Evolutionary conservation across 1,140 invertebrate genomes (phyloP).

Genomic region (Bombus balteatus): DNA sequence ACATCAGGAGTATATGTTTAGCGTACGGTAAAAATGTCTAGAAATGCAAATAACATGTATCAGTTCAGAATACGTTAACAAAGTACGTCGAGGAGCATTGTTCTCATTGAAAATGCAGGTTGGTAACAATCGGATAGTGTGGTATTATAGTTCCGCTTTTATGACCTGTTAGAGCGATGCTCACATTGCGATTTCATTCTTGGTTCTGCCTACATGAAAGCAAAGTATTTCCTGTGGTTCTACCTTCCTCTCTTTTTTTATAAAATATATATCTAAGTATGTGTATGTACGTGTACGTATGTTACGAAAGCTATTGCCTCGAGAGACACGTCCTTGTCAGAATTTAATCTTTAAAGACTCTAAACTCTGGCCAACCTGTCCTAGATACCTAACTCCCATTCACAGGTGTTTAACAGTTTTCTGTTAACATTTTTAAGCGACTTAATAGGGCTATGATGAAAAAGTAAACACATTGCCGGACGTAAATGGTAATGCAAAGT

Average conservation of each 20-base stretch:
- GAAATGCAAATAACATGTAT: slow-evolving; percentile 25
- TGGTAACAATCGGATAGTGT: slow-evolving; percentile 4
- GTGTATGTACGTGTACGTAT: not conserved
- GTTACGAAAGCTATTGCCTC: not conserved
- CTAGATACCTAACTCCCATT: not conserved
- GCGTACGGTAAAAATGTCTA: not conserved
- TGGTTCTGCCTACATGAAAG: not conserved
- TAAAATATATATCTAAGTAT: not conserved
- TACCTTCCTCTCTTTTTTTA: not conserved
- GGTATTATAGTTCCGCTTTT: slow-evolving; percentile 20
- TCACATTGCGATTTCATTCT: slow-evolving; percentile 8
- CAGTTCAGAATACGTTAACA: not conserved
- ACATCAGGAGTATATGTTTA: not conserved
- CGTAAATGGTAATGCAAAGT: not conserved
- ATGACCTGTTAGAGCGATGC: slow-evolving; percentile 13
- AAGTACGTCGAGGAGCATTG: not conserved
- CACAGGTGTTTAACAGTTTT: not conserved
- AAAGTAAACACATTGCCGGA: not conserved
- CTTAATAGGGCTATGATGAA: not conserved
- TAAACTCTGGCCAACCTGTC: not conserved
- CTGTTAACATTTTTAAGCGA: not conserved
- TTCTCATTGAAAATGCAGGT: slow-evolving; percentile 25
- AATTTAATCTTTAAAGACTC: slow-evolving; percentile 34
- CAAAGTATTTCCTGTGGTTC: slow-evolving; percentile 17
- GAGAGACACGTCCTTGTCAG: not conserved